Percentiles rank a stretch among this genome's conserved stretches.
Evolutionary conservation across 2,797 vertebrate species (phyloP).

Genomic region (Enteromius radiatus): DNA sequence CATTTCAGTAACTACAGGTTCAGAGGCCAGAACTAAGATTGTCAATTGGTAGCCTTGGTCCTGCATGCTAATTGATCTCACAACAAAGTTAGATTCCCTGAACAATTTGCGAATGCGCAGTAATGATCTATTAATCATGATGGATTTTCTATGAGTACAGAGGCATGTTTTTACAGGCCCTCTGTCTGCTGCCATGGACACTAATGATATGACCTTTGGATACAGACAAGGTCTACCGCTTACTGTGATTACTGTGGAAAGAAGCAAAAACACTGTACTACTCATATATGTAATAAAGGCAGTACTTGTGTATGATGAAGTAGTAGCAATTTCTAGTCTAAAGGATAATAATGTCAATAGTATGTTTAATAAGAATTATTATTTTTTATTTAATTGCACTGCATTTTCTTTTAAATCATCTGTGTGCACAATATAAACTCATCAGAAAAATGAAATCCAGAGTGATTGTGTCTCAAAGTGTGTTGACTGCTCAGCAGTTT

Average conservation of each 20-base stretch:
- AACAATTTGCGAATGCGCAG: slow-evolving; percentile 51
- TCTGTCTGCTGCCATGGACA: slow-evolving; percentile 68
- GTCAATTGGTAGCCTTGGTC: slow-evolving; percentile 65
- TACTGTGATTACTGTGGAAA: background rate
- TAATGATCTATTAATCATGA: slow-evolving; percentile 75
- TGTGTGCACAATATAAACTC: slow-evolving; percentile 52
- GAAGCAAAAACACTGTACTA: background rate
- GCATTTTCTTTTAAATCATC: background rate
- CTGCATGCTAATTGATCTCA: slow-evolving; percentile 69
- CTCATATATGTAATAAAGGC: background rate
- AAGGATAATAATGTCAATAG: background rate
- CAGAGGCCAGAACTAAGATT: slow-evolving; percentile 61
- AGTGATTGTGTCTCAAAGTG: slow-evolving; percentile 64
- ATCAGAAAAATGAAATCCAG: slow-evolving; percentile 53
- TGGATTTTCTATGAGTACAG: slow-evolving; percentile 72
- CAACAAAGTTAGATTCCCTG: slow-evolving; percentile 68
- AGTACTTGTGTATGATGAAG: background rate
- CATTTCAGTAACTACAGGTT: slow-evolving; percentile 67
- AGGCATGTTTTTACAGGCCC: slow-evolving; percentile 64
- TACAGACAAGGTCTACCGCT: slow-evolving; percentile 49
- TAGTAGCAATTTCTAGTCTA: background rate
- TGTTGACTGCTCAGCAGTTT: slow-evolving; percentile 65
- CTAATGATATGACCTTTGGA: slow-evolving; percentile 63
- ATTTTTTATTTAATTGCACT: background rate
- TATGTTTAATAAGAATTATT: background rate